Base-by-base conservation (phyloP, 1,140 invertebrate genomes). In the Anoplophora glabripennis region DNA sequence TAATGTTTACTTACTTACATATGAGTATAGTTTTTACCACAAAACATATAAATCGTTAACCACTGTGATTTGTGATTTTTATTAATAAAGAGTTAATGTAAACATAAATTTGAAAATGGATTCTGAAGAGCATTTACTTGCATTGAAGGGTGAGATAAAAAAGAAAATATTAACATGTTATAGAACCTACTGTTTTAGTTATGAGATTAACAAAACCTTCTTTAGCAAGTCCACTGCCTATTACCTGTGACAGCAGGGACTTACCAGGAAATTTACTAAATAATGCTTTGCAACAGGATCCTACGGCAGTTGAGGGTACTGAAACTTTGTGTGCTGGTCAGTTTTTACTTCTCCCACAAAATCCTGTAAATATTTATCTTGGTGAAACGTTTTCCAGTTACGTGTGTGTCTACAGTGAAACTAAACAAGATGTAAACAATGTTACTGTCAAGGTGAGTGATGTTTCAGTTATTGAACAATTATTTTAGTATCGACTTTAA, bases 351-450 rank as follows among this genome's bases (percentile, higher is more conserved):
- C 77, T 98, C 21, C 96, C 96, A 37, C 94, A 98, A 81, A 96
- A 92, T 76, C 97, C 98, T 82, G 94, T 94, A 78, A 87, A 85
- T 70, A 84, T 85, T 64, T 86, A 86, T 67, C 71, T 86, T 15
- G 97, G 97, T 14, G 96, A 99, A 83, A 98, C 94, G 17, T 99
- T 99, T 80, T 94, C 95, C 1, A 94, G 95, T 76, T 98, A 97
- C 73, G 87, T 99, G 48, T 96, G 93, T 80, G 91, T 99, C 45
- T 93, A 97, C 71, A 99, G 98, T 82, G 93, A 96, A 73, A 95
- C 93, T 52, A 83, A 84, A 59, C 86, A 93, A 78, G 70, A 83
- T 9, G 89, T 93, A 10, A 87, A 89, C 63, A 86, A 92, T 79
- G 89, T 96, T 14, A 83, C 80, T 14, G 86, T 95, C 1, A 94